A percentile compares a stretch with the other conserved stretches of the same genome.
Evolutionary conservation across 2,113 vertebrate species (phyloP).

Genomic region (Acanthochromis polyacanthus): DNA sequence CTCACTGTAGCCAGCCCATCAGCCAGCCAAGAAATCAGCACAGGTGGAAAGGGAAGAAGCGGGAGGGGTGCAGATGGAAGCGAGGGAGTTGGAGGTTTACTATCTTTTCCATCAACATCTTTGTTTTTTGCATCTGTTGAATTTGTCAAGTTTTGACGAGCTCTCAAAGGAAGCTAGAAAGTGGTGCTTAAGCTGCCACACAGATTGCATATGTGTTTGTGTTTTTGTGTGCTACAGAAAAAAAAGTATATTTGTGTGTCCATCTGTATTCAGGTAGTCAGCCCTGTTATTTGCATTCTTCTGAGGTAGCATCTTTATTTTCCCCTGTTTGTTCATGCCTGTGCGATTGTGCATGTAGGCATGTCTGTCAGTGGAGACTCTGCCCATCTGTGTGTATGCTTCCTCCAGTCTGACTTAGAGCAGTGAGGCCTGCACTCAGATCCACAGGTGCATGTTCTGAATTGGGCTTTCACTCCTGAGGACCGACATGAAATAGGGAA

Average conservation of each 20-base stretch:
- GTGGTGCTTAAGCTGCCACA: slow-evolving; percentile 43
- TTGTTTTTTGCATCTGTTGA: slow-evolving; percentile 72
- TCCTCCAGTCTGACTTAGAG: slow-evolving; percentile 41
- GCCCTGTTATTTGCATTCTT: slow-evolving; percentile 56
- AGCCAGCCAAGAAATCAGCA: slow-evolving; percentile 60
- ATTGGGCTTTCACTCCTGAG: slow-evolving; percentile 51
- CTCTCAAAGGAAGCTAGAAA: slow-evolving; percentile 55
- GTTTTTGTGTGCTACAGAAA: slow-evolving; percentile 1
- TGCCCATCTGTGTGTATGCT: slow-evolving; percentile 50
- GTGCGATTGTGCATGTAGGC: slow-evolving; percentile 36
- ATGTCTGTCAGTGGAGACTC: slow-evolving; percentile 27
- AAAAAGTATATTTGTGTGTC: slow-evolving; percentile 26
- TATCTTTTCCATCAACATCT: slow-evolving; percentile 62
- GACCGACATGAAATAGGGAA: slow-evolving; percentile 18
- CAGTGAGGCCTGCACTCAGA: slow-evolving; percentile 24
- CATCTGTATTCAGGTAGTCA: slow-evolving; percentile 21
- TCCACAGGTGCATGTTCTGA: slow-evolving; percentile 68
- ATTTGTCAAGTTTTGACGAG: slow-evolving; percentile 64
- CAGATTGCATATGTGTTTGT: slow-evolving; percentile 8
- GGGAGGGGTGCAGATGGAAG: slow-evolving; percentile 27
- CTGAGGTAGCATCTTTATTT: slow-evolving; percentile 23
- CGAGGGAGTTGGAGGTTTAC: slow-evolving; percentile 44
- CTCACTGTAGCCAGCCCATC: slow-evolving; percentile 80
- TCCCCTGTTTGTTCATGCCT: slow-evolving; percentile 48
- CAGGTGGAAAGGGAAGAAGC: slow-evolving; percentile 62